Evolutionary conservation across 2,888 invertebrate species (phyloP), one percentile per base, ranked within the genome.

Genomic region (Nipponacmea schrenckii): DNA sequence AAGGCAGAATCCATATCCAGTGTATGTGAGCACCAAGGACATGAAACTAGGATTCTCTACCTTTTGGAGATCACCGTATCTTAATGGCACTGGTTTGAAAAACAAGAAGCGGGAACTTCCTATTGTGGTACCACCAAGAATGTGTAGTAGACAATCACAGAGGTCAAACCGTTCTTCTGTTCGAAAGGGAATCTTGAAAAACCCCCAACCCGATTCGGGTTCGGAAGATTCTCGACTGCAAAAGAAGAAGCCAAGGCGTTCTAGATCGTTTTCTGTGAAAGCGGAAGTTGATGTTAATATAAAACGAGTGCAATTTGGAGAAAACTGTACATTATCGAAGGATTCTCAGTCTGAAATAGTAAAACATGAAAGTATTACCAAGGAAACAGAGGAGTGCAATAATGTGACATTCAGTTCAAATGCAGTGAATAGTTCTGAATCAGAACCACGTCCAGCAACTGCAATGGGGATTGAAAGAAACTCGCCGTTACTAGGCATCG

Each of bases 11-110:
- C 20, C 56, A 24, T 56, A 56, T 24, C 56, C 56, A 24, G 20
- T 56, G 56, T 56, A 56, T 14, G 56, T 56, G 24, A 56, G 15
- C 24, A 56, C 56, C 10, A 20, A 24, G 3, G 24, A 20, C 24
- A 20, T 56, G 14, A 56, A 56, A 56, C 14, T 56, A 3, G 70
- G 70, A 12, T 44, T 70, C 20, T 50, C 70, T 1, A 69, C 69
- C 20, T 70, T 70, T 26, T 70, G 70, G 70, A 48, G 45, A n/a
- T 64, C 64, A 24, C 70, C 70, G 2, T 70, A 70, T 56, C 8
- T 39, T 5, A 39, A 39, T 10, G 56, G 56, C 8, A 56, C 56
- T 20, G 24, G 56, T 7, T 5, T 39, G 39, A 39, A 39, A 10
- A 24, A 20, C 12, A 56, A 24, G 24, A 56, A 56, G 20, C 12